Base-by-base conservation (phyloP, 2,797 vertebrate genomes). In the Acrossocheilus fasciatus region DNA sequence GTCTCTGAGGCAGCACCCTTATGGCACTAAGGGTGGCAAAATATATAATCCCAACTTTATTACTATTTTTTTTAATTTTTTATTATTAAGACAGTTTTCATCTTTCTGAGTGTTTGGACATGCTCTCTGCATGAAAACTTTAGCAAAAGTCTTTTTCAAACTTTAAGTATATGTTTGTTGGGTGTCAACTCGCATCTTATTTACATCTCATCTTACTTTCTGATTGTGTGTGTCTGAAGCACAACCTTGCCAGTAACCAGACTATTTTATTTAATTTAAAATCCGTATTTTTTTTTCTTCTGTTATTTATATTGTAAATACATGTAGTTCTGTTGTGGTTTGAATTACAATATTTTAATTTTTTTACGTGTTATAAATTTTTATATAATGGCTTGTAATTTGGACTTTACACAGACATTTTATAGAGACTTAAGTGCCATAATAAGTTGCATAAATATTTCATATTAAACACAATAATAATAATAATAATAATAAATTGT, bases 41-140 rank as follows among this genome's bases (percentile, higher is more conserved):
- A 62, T 54, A n/a, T 45, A 64, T 57, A 62, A 43, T 50, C 26
- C 45, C 66, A 20, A 52, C 30, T 23, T 43, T 20, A 1, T 78
- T 36, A 43, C 50, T 70, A 1, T 30, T 26, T 26, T 26, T 26
- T 26, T 26, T 26, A n/a, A n/a, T n/a, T n/a, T n/a, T 23, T 43
- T 20, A 1, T 78, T 36, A 43, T 43, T 70, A 76, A 68, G 43
- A 15, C 41, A 2, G 7, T 72, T 81, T 41, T 62, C 30, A 10
- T 36, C 7, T 1, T 69, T 88, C 64, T 45, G 26, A 30, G 66
- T 82, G 70, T 83, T 20, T 84, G 62, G 43, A 47, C n/a, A 45
- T 79, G 74, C 18, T 75, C 52, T 83, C 52, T 89, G 89, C 90
- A 91, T 90, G 90, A 34, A 52, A 82, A 87, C 83, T 15, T 82